Evolutionary conservation across 2,113 vertebrate genomes (phyloP), one percentile per base, ranked within the genome.

Genomic region (Misgurnus mizolepis): DNA sequence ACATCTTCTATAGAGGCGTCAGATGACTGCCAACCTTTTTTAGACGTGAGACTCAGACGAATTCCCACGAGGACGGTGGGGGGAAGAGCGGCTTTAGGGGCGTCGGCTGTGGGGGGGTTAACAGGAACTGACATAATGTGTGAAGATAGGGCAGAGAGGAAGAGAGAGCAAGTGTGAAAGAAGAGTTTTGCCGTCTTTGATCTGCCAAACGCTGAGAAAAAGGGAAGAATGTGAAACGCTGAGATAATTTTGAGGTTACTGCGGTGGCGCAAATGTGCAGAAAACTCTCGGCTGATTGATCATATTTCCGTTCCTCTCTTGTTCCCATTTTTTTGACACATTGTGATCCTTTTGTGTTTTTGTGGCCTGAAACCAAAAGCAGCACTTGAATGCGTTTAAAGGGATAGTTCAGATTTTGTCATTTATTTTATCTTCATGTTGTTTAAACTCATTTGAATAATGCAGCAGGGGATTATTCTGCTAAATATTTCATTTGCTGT

Each of bases 121-220:
- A 80, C 67, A 82, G 83, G 80, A 85, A 85, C 83, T 18, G 77
- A 82, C 82, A 85, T 66, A 1, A 58, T 18, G 55, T 85, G 77
- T 77, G 83, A 85, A 73, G 77, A 77, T 55, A 40, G 72, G 71
- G 76, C 65, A 47, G 76, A 62, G 80, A 67, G 68, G 78, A 80
- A 66, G 79, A 75, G 53, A 77, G 79, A 76, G 68, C 5, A 4
- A 22, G n/a, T 11, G 60, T 71, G 55, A 71, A 15, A 53, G 47
- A 60, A 73, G 72, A 15, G 40, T 78, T 62, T 80, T 14, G 18
- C 27, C 17, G 39, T 60, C 80, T 85, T 85, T 85, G 84, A 85
- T 80, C 72, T 85, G 34, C 40, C 27, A 5, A 9, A 64, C 17
- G 7, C 62, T 68, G 76, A 49, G 76, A 79, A 76, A 67, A 68